These are phyloP conservation scores for Trachelus tabidus DNA, from an alignment of 2,888 invertebrate genomes.

Conservation along the genomic window DNA sequence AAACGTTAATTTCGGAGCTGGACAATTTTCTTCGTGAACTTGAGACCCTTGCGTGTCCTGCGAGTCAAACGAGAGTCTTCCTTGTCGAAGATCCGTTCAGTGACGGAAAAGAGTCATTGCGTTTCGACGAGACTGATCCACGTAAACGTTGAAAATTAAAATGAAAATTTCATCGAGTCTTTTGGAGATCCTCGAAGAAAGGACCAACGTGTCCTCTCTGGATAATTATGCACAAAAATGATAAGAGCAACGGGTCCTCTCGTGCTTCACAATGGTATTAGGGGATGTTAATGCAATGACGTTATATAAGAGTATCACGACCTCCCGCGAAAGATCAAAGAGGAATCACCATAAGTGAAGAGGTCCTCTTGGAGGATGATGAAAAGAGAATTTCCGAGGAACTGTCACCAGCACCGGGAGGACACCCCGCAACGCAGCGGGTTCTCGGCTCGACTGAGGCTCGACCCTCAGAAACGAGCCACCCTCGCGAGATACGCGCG, in stretches of 20 bases:
- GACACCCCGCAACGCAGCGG: constrained; percentile 55
- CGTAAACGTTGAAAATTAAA: not conserved
- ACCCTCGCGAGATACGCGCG: constrained; percentile 43
- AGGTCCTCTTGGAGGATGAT: not conserved
- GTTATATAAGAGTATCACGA: not conserved
- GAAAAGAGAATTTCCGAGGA: not conserved
- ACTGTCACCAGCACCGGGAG: constrained; percentile 22
- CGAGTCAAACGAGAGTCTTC: not conserved
- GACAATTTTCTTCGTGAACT: not conserved
- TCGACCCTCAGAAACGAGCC: constrained; percentile 51
- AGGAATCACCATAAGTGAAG: not conserved
- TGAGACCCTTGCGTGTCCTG: not conserved
- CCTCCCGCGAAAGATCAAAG: not conserved
- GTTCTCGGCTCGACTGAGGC: constrained; percentile 59
- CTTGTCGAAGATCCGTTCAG: not conserved
- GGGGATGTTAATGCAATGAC: not conserved
- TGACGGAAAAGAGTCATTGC: not conserved
- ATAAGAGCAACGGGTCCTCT: not conserved
- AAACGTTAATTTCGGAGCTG: not conserved
- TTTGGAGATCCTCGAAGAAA: not conserved
- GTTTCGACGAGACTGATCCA: not conserved
- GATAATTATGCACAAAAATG: not conserved
- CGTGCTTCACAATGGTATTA: not conserved
- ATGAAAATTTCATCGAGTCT: not conserved
- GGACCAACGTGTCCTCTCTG: not conserved